Percentiles rank a stretch among this genome's conserved stretches.
Evolutionary conservation across 1,140 invertebrate genomes (phyloP).

Genomic region (Aphaenogaster floridana): DNA sequence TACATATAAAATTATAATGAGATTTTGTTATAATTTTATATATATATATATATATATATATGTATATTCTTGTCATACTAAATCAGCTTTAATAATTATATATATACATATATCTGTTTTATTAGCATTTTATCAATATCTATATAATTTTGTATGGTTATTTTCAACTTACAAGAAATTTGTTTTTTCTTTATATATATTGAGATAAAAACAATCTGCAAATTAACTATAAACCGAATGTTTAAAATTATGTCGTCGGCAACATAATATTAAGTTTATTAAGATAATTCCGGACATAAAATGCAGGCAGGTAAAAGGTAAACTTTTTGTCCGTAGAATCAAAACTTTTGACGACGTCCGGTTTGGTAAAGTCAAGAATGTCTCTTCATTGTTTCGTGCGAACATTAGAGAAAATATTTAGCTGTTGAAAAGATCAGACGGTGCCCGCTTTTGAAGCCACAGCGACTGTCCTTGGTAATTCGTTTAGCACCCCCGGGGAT

Average conservation of each 20-base stretch:
- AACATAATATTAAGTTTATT: not conserved
- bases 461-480: constrained; percentile 12
- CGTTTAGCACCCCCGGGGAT: not conserved
- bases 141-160: not conserved
- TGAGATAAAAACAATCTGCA: not conserved
- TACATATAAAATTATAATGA: not conserved
- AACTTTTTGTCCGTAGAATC: not conserved
- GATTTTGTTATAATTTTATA: not conserved
- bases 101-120: not conserved
- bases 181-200: not conserved
- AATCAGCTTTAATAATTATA: not conserved
- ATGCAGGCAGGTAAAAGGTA: too few relatives aligned
- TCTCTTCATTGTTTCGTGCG: not conserved
- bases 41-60: not conserved
- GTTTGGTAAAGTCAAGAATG: not conserved
- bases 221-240: not conserved
- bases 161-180: not conserved
- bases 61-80: not conserved
- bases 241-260: not conserved
- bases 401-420: not conserved
- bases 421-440: not conserved
- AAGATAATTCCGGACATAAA: not conserved
- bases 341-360: not conserved
- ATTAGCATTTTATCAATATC: constrained; percentile 1
- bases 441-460: not conserved